Base-by-base conservation (phyloP, 2,888 invertebrate species). In the Cacoxenus indagator region DNA sequence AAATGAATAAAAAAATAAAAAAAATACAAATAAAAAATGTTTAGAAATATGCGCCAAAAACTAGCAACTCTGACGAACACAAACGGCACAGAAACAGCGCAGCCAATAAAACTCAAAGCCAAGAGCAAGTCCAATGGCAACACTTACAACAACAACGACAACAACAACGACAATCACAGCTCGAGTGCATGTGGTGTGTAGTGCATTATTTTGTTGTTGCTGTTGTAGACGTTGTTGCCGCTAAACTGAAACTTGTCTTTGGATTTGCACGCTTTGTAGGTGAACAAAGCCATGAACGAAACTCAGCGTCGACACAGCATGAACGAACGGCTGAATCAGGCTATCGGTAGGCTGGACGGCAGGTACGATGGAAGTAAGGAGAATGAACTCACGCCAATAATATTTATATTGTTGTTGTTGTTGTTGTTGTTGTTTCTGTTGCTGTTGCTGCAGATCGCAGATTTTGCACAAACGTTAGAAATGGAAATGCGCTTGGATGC, bases 401-500 rank as follows among this genome's bases (percentile, higher is more conserved):
- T 26, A 62, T 43, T 62, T 62, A 62, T 45, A 43, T 24, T 26
- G n/a, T 19, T 43, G 24, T 77, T 77, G 79, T 76, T 71, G 76
- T 74, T 67, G 27, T 54, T 11, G 26, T 27, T 22, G 51, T 59
- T 66, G 26, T 19, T 68, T n/a, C 24, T n/a, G 59, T 66, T 65
- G 37, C 37, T 69, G 64, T 29, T 37, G 74, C 71, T 71, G 78
- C 78, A 74, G 78, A 77, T 83, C 76, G 76, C 78, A 75, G 83
- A 75, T 78, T 80, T 48, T 48, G 17, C 2, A 61, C 43, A 61
- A 76, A 77, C 78, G 83, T 83, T 83, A 83, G 82, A 84, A 83
- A 83, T 83, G 84, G 83, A 83, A 84, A 83, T 83, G 83, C 80
- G 84, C 84, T 78, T 82, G 82, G 76, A 70, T 83, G 84, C 83